phyloP scores from a whole-genome alignment of 2,888 invertebrate genomes.

The Calephelis perditalis region DNA sequence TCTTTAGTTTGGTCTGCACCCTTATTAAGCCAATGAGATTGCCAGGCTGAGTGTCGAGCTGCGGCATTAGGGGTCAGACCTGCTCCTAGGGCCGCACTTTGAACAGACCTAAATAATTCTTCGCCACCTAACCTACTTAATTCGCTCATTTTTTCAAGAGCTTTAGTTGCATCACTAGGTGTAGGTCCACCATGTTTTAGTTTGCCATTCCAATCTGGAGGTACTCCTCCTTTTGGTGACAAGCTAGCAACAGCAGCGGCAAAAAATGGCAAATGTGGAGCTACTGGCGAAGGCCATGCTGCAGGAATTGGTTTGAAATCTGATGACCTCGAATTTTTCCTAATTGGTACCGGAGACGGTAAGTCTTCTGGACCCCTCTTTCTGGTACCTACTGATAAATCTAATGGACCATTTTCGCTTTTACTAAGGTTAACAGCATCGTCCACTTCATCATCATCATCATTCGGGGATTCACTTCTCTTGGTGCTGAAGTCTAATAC shows the following conservation, averaged over 20 bases:
- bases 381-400: conserved; percentile 86
- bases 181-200: conserved; percentile 81
- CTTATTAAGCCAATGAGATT: conserved; percentile 98
- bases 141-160: conserved; percentile 94
- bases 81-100: conserved; percentile 70
- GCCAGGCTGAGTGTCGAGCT: conserved; percentile 94
- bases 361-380: conserved; percentile 84
- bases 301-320: conserved; percentile 85
- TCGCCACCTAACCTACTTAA: conserved; percentile 91
- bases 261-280: conserved; percentile 88
- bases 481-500: conserved; percentile 91
- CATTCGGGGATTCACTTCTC: conserved; percentile 71
- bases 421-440: conserved; percentile 86
- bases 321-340: conserved; percentile 81
- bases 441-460: conserved; percentile 77
- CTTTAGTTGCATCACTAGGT: conserved; percentile 91
- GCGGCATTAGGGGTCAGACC: conserved; percentile 74
- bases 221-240: conserved; percentile 83
- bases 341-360: conserved; percentile 78
- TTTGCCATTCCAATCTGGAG: conserved; percentile 88
- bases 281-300: conserved; percentile 88
- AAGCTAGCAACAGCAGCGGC: conserved; percentile 87
- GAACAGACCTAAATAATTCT: conserved; percentile 82
- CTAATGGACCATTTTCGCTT: conserved; percentile 85
- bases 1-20: conserved; percentile 97